phyloP scores from a whole-genome alignment of 1,140 invertebrate species.

The Caenorhabditis inopinata region DNA sequence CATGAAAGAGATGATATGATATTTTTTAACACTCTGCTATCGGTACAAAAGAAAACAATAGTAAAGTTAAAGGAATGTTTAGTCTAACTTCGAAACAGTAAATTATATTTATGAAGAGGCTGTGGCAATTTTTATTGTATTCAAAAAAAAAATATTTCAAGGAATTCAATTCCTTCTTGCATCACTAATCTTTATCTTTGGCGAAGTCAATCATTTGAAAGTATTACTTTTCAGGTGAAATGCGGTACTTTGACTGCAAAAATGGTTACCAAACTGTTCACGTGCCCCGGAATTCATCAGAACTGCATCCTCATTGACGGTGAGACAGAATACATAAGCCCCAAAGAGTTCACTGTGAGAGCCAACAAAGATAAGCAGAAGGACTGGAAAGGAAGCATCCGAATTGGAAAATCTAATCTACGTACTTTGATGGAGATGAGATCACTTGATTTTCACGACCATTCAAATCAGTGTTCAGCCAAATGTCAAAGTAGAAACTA shows the following conservation, averaged over 20 bases:
- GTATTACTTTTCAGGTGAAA: constrained; percentile 62
- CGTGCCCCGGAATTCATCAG: constrained; percentile 69
- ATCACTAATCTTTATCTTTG: too few relatives aligned
- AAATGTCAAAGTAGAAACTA: constrained; percentile 59
- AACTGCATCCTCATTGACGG: constrained; percentile 67
- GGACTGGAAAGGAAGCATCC: constrained; percentile 69
- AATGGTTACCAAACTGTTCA: constrained; percentile 67
- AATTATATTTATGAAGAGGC: too few relatives aligned
- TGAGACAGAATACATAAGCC: constrained; percentile 58
- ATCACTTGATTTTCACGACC: constrained; percentile 66
- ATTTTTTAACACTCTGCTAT: too few relatives aligned
- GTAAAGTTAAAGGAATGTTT: too few relatives aligned
- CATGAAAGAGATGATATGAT: too few relatives aligned
- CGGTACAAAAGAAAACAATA: too few relatives aligned
- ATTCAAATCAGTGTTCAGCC: constrained; percentile 65
- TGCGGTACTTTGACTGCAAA: constrained; percentile 67
- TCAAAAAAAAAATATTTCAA: too few relatives aligned
- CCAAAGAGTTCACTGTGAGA: constrained; percentile 67
- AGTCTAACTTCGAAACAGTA: too few relatives aligned
- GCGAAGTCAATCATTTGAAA: too few relatives aligned
- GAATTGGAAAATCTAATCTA: constrained; percentile 67
- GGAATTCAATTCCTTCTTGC: too few relatives aligned
- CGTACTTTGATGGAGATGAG: constrained; percentile 68
- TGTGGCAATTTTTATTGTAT: too few relatives aligned
- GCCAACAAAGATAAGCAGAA: constrained; percentile 69